These are phyloP conservation scores for Norana najaformis DNA, from an alignment of 2,888 invertebrate genomes.

Conservation along the genomic window DNA sequence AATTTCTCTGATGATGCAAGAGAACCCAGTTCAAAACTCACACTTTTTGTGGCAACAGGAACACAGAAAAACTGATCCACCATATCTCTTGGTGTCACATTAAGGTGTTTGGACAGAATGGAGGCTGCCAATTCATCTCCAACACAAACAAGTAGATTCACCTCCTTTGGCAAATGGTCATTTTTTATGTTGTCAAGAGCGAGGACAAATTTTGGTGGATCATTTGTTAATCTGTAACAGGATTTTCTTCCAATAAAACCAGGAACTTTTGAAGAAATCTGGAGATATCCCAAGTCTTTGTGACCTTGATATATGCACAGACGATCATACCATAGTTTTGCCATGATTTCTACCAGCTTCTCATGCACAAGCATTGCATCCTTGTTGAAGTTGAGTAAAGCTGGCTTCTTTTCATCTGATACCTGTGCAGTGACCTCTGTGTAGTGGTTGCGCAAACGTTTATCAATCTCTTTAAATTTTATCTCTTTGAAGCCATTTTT, in stretches of 20 bases:
- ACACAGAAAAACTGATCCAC: not conserved
- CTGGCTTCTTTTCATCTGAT: not conserved
- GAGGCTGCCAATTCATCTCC: not conserved
- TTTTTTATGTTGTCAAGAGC: not conserved
- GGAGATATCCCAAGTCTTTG: not conserved
- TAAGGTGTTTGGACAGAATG: not conserved
- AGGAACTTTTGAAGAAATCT: not conserved
- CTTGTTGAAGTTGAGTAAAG: not conserved
- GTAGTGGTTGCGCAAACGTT: not conserved
- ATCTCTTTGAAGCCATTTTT: constrained; percentile 8
- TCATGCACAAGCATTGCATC: not conserved
- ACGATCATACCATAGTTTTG: not conserved
- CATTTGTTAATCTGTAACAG: not conserved
- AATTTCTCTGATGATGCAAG: not conserved
- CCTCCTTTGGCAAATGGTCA: not conserved
- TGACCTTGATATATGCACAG: constrained; percentile 17
- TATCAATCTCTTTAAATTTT: constrained; percentile 17
- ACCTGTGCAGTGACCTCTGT: not conserved
- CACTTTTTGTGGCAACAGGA: not conserved
- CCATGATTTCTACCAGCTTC: not conserved
- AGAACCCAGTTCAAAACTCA: constrained; percentile 2
- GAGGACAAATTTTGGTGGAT: not conserved
- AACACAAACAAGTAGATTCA: not conserved
- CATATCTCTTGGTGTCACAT: not conserved
- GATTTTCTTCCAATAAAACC: not conserved